A percentile compares a stretch with the other conserved stretches of the same genome.
Evolutionary conservation across 2,888 invertebrate genomes (phyloP).

Genomic region (Rotaria macrura): DNA sequence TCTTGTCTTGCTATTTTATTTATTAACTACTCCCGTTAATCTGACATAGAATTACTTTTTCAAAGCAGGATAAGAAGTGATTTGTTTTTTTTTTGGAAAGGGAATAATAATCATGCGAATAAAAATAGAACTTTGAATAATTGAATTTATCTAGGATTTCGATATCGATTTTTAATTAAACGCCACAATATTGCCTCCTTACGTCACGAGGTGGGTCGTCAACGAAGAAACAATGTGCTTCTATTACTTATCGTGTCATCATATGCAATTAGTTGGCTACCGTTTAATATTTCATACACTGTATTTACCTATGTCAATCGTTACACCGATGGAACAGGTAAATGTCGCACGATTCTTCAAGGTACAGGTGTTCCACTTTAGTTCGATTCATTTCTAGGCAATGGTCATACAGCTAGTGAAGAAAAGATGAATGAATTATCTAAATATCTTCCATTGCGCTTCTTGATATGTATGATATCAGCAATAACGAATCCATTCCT

Average conservation of each 20-base stretch:
- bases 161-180: not conserved
- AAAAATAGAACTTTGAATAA: no score
- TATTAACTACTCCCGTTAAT: no score
- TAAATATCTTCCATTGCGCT: not conserved
- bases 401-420: not conserved
- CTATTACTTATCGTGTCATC: not conserved
- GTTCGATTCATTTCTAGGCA: not conserved
- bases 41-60: no score
- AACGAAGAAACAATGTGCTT: not conserved
- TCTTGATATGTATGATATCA: conserved; percentile 8
- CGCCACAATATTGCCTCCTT: not conserved
- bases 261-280: conserved; percentile 19
- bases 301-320: not conserved
- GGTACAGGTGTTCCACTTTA: not conserved
- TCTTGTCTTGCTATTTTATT: no score
- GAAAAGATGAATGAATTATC: not conserved
- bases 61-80: no score
- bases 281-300: not conserved
- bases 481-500: not conserved
- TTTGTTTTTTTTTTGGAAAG: no score
- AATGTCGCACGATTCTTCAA: no score
- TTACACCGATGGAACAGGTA: not conserved
- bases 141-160: not conserved
- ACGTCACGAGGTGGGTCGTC: not conserved
- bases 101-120: no score